phyloP scores from a whole-genome alignment of 2,113 vertebrate genomes.

The Sinocyclocheilus grahami region DNA sequence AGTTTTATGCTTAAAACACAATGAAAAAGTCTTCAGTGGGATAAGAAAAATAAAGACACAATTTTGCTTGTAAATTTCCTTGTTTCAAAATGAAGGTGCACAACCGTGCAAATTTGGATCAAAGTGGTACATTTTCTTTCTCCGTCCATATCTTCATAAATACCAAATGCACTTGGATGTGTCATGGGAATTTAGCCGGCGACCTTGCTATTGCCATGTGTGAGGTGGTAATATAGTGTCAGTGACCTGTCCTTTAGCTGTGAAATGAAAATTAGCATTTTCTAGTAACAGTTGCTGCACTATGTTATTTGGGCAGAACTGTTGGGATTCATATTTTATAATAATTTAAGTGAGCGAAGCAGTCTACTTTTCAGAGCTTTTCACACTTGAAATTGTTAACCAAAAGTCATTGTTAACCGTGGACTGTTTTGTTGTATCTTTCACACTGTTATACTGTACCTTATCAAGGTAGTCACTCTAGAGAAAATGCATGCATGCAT shows the following conservation, averaged over 20 bases:
- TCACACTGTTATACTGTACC: background rate
- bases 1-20: no score
- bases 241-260: conserved; percentile 24
- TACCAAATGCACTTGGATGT: background rate
- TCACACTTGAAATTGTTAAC: background rate
- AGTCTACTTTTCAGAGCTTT: background rate
- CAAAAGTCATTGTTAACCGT: background rate
- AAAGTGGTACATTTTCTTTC: background rate
- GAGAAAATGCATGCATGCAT: no score
- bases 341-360: background rate
- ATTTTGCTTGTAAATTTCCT: no score
- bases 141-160: background rate
- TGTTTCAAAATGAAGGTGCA: background rate
- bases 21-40: no score
- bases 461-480: no score
- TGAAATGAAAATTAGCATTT: background rate
- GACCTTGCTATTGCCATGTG: conserved; percentile 10
- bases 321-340: background rate
- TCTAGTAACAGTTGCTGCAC: background rate
- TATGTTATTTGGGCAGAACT: background rate
- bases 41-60: no score
- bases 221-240: conserved; percentile 18
- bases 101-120: background rate
- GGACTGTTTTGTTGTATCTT: background rate
- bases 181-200: background rate